phyloP scores from a whole-genome alignment of 2,888 invertebrate species.

The Rhagium mordax region DNA sequence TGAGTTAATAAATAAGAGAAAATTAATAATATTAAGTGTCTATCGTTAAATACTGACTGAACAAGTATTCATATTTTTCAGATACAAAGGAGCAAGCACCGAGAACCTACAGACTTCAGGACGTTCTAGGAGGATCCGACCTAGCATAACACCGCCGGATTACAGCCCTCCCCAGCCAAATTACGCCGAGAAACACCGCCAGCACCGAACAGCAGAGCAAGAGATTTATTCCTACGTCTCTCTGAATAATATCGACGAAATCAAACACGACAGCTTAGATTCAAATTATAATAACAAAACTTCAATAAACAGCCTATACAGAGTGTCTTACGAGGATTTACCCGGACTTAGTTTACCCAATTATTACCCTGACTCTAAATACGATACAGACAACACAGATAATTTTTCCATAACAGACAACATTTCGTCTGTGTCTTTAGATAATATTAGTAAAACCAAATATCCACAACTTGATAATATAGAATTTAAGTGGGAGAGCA shows the following conservation, averaged over 20 bases:
- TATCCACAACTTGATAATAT: constrained; percentile 61
- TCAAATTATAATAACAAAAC: constrained; percentile 75
- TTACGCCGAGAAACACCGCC: constrained; percentile 45
- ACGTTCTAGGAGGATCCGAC: constrained; percentile 37
- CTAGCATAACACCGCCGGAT: constrained; percentile 55
- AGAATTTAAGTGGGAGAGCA: constrained; percentile 48
- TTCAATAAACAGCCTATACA: constrained; percentile 67
- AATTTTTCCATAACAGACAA: constrained; percentile 69
- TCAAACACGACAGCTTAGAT: constrained; percentile 71
- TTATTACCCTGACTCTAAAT: constrained; percentile 70
- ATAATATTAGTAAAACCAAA: constrained; percentile 64
- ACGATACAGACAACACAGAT: constrained; percentile 71
- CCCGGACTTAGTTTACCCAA: constrained; percentile 68
- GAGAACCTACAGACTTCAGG: constrained; percentile 57
- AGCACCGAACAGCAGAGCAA: constrained; percentile 36
- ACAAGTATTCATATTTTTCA: constrained; percentile 44
- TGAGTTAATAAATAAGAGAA: too few species aligned
- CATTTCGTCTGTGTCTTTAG: constrained; percentile 65
- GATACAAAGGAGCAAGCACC: constrained; percentile 59
- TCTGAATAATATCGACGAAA: constrained; percentile 43
- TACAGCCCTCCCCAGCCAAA: constrained; percentile 53
- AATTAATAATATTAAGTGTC: too few species aligned
- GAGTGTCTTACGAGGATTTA: constrained; percentile 60
- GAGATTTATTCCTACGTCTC: constrained; percentile 46
- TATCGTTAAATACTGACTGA: background rate